Evolutionary conservation across 2,113 vertebrate species (phyloP).

Genomic region (Malaclemys terrapin): DNA sequence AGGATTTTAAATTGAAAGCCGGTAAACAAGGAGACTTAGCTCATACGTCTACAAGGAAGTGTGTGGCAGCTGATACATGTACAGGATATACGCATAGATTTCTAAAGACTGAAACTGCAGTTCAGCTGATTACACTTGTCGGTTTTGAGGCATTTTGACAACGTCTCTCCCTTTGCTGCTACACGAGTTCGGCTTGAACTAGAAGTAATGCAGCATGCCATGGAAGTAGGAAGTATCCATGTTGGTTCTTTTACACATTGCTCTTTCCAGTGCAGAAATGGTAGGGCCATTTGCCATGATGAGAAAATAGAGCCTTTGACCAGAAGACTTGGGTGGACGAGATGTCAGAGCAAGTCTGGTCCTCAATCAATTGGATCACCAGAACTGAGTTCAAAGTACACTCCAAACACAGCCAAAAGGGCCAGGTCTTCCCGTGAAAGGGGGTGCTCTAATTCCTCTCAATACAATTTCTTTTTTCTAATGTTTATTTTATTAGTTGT

Average conservation of each 20-base stretch:
- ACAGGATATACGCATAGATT: not conserved
- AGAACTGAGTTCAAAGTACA: not conserved
- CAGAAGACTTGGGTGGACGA: not conserved
- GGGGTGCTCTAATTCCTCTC: too few species aligned
- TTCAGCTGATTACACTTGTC: not conserved
- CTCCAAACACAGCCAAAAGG: not conserved
- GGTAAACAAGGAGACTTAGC: not conserved
- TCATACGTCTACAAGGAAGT: not conserved
- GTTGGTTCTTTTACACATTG: not conserved
- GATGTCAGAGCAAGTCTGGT: not conserved
- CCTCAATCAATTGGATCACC: not conserved
- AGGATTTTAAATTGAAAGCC: not conserved
- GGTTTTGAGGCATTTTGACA: not conserved
- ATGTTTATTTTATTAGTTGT: not conserved
- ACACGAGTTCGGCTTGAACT: not conserved
- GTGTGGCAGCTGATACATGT: not conserved
- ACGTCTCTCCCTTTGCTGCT: not conserved
- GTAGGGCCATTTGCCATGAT: not conserved
- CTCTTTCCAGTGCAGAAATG: not conserved
- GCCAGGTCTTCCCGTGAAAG: too few species aligned
- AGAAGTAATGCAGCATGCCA: not conserved
- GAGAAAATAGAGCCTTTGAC: not conserved
- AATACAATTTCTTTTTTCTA: not conserved
- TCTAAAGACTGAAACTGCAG: not conserved
- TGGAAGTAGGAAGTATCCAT: not conserved